phyloP scores from a whole-genome alignment of 92 coral and sea anemone genomes.

The Parazoanthus swiftii region DNA sequence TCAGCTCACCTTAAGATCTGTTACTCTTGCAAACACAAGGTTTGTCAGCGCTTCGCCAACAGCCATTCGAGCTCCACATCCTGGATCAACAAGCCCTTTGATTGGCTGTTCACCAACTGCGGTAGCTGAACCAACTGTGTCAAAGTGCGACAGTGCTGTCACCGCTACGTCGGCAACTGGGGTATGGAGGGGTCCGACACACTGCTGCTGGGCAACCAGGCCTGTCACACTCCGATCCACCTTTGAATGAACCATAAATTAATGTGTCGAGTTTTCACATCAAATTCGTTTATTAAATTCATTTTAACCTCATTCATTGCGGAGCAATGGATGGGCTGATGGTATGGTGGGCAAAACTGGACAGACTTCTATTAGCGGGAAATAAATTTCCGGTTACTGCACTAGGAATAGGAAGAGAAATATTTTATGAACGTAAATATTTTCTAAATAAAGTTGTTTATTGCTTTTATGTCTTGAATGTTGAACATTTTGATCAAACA shows the following conservation, averaged over 20 bases:
- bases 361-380: no score
- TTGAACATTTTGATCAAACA: no score
- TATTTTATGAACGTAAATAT: no score
- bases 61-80: conserved; percentile 94
- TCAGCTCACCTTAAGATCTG: conserved; percentile 82
- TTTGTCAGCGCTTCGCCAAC: conserved; percentile 96
- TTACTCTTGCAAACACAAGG: conserved; percentile 88
- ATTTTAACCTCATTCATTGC: no score
- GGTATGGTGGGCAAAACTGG: no score
- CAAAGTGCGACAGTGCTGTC: conserved; percentile 80
- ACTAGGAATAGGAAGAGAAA: no score
- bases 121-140: conserved; percentile 89
- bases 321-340: no score
- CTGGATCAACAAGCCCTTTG: conserved; percentile 82
- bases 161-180: conserved; percentile 98
- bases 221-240: conserved; percentile 99
- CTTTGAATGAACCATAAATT: conserved; percentile 39
- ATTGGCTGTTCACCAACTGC: conserved; percentile 99
- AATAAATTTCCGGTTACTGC: no score
- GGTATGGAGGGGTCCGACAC: conserved; percentile 96
- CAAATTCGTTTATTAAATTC: no score
- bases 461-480: no score
- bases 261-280: no score
- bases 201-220: conserved; percentile 96
- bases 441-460: no score